A percentile compares a stretch with the other conserved stretches of the same genome.
Conservation (phyloP, 1,140 invertebrate genomes). For the Steinernema khuongi region DNA sequence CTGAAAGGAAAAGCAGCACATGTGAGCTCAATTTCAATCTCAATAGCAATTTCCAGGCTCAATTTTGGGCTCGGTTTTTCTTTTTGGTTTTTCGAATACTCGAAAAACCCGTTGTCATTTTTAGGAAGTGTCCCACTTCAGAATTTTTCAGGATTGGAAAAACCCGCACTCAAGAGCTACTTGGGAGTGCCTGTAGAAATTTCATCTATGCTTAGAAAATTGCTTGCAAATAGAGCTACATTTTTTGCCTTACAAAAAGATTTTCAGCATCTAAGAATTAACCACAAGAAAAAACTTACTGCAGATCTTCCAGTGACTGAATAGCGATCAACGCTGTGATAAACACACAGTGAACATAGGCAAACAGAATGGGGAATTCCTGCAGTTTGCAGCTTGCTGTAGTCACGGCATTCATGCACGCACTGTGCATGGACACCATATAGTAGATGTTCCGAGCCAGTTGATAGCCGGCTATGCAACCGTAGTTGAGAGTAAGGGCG, state of each 20-base stretch:
- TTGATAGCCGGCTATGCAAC: slow-evolving; percentile 26
- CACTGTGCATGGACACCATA: slow-evolving; percentile 20
- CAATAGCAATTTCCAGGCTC: too few species aligned
- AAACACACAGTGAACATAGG: slow-evolving; percentile 26
- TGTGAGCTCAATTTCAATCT: slow-evolving; percentile 18
- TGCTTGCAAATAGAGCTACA: too few species aligned
- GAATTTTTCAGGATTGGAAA: too few species aligned
- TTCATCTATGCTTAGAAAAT: too few species aligned
- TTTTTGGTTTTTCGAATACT: too few species aligned
- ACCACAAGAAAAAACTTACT: slow-evolving; percentile 29
- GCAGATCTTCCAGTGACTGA: slow-evolving; percentile 21
- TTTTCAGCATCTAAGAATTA: not conserved
- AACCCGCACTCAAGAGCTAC: too few species aligned
- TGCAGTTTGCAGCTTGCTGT: slow-evolving; percentile 33
- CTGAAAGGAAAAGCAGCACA: slow-evolving; percentile 26
- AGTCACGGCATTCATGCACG: slow-evolving; percentile 33
- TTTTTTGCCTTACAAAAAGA: too few species aligned
- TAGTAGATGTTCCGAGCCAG: slow-evolving; percentile 29
- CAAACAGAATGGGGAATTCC: slow-evolving; percentile 34
- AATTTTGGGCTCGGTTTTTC: too few species aligned
- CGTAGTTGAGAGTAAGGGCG: slow-evolving; percentile 31
- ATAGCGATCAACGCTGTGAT: slow-evolving; percentile 21
- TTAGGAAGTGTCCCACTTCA: too few species aligned
- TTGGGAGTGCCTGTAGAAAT: too few species aligned
- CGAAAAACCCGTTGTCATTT: too few species aligned